Evolutionary conservation across 2,888 invertebrate genomes (phyloP), one percentile per base, ranked within the genome.

Genomic region (Drepana falcataria): DNA sequence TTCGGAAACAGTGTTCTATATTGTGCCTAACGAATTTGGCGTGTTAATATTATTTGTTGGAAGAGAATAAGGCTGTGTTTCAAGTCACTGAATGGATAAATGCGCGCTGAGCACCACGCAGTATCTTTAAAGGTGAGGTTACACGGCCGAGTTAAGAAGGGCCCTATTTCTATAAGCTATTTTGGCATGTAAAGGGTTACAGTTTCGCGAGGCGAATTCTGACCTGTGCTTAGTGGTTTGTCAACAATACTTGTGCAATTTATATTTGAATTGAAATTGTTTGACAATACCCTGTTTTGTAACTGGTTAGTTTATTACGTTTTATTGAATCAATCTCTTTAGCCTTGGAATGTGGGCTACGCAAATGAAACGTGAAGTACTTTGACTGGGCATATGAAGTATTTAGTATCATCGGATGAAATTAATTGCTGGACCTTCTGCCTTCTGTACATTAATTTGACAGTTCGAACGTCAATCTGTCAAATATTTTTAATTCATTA

Each of bases 51-150:
- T 63, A 69, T 57, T 61, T 66, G 71, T 69, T 71, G 75, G 75
- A 70, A 72, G 58, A 63, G 76, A 69, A 59, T 69, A 79, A 71
- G 65, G 66, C 58, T 64, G 69, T 68, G 71, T 69, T 63, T 61
- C 53, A 67, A 64, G 65, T 64, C 65, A 66, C 70, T 79, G 79
- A 66, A 74, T 73, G 83, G 80, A 85, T 84, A 78, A 74, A 75
- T 74, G 75, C 75, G 64, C 60, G 64, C 60, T 60, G 59, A 54
- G 58, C 67, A 58, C 65, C 59, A 54, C 60, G 56, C 64, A 60
- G 63, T 72, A 69, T 77, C 68, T 77, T 66, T 81, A 73, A 80
- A 84, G 88, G 89, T 89, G 80, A 87, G 85, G 65, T 69, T 72
- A 77, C 52, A 53, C 77, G 68, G 61, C 80, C 61, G 63, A 82